Base-by-base conservation (phyloP, 35 echinoderm and acorn worm species). In the Anneissia japonica region DNA sequence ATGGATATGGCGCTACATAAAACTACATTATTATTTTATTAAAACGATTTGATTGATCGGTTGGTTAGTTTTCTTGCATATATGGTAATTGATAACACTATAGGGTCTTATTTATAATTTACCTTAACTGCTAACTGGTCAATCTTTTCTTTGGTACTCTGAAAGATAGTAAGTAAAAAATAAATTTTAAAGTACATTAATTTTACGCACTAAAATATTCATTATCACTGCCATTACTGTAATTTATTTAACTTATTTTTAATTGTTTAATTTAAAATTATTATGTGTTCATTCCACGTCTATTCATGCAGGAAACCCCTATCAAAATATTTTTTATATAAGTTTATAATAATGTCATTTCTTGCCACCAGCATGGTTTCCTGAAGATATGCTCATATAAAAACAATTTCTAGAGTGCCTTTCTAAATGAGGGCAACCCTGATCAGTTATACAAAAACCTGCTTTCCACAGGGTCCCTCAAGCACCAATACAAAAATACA, bases 281-380 rank as follows among this genome's bases (percentile, higher is more conserved):
- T 82, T 46, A 72, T 83, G 80, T 73, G 0, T 10, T 83, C n/a
- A 30, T 83, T 83, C 43, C 73, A 39, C 34, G 82, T 46, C 21
- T 83, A 74, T 82, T 89, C 80, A 75, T 89, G 46, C 19, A 74
- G 30, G 12, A 81, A 81, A 41, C 30, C 84, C 4, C 82, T 56
- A 6, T 89, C 87, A 0, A 83, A 64, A 73, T 89, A 56, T 82
- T 38, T 75, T 5, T 46, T 89, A 37, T 46, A 79, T 37, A 83
- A 81, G 36, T 74, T 72, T 79, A 89, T 83, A 40, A 79, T 89
- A 26, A 19, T 29, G 19, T 84, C 87, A 89, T 38, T 79, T 72
- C 36, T 81, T 40, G 37, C 84, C 74, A 12, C 84, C 80, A 12
- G 79, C 87, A 31, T 35, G 79, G 38, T 39, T 89, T 9, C 87